A percentile compares a stretch with the other conserved stretches of the same genome.
phyloP scores from a whole-genome alignment of 2,113 vertebrate species.

The Elephantulus edwardii region DNA sequence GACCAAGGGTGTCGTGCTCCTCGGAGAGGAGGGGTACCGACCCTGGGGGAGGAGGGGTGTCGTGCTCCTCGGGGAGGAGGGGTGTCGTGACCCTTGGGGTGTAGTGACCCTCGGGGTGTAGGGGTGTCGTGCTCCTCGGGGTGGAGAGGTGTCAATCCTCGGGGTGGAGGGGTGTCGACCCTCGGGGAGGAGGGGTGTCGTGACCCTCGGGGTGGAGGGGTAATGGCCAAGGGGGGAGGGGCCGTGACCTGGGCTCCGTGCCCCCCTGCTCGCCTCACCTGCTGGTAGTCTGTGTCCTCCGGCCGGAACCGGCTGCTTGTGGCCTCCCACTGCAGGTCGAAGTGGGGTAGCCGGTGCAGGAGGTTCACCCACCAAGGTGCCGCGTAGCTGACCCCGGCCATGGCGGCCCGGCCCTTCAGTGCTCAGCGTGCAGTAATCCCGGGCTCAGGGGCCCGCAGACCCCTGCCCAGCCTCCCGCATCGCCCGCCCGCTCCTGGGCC shows the following conservation, averaged over 20 bases:
- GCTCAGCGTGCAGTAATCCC: not conserved
- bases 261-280: constrained; percentile 87
- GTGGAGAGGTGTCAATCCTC: not conserved
- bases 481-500: constrained; percentile 38
- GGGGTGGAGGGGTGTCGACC: not conserved
- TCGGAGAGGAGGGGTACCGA: not conserved
- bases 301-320: constrained; percentile 93
- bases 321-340: constrained; percentile 92
- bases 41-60: not conserved
- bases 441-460: constrained; percentile 60
- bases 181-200: not conserved
- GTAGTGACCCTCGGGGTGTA: not conserved
- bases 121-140: not conserved
- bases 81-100: not conserved
- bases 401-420: constrained; percentile 80
- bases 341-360: constrained; percentile 94
- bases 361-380: constrained; percentile 97
- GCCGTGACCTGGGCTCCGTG: not conserved
- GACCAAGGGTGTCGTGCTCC: too few relatives aligned
- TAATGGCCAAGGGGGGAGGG: not conserved
- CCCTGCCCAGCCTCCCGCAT: constrained; percentile 45
- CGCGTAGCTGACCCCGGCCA: constrained; percentile 93
- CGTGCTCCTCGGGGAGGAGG: not conserved
- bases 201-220: not conserved
- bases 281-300: constrained; percentile 93